Evolutionary conservation across 2,888 invertebrate species (phyloP), one percentile per base, ranked within the genome.

Genomic region (Philaethria dido): DNA sequence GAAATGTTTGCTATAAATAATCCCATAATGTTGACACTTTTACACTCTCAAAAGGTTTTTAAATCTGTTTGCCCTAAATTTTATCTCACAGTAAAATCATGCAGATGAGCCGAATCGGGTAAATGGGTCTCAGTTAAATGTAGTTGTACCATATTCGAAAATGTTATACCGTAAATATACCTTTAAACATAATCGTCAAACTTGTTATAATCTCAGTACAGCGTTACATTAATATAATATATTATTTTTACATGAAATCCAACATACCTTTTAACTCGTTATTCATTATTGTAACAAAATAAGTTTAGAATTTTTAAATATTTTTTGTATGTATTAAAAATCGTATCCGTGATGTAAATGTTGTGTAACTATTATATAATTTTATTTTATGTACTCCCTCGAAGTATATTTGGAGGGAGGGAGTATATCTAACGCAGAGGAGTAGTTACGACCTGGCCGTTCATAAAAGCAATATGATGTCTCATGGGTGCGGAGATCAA

Each of bases 41-140:
- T 76, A 72, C 75, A 75, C 74, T 74, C 79, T 80, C 75, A 79
- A 80, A 83, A 81, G 80, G 81, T 84, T 85, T 84, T 84, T 82
- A 82, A 85, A 85, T 86, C 81, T 84, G 84, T 85, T 84, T 84
- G 79, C 75, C 78, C 79, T 73, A 73, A 79, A 82, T 80, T 80
- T 78, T 79, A 85, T 84, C 84, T 78, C 64, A 77, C 72, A 72
- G 74, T 70, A 74, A 80, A 85, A 84, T 84, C 81, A 81, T 79
- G 80, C 78, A 82, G 83, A 86, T 85, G 86, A 83, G 80, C 78
- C 77, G 70, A 82, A 81, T 77, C 69, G 77, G 80, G 81, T 80
- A 74, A 69, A 72, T 63, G 68, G 72, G 75, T 73, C 73, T 70
- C 70, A 71, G 71, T 76, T 78, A 80, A 57, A 57, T 57, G n/a